phyloP scores from a whole-genome alignment of 1,140 invertebrate genomes.

The Drosophila chauvacae region DNA sequence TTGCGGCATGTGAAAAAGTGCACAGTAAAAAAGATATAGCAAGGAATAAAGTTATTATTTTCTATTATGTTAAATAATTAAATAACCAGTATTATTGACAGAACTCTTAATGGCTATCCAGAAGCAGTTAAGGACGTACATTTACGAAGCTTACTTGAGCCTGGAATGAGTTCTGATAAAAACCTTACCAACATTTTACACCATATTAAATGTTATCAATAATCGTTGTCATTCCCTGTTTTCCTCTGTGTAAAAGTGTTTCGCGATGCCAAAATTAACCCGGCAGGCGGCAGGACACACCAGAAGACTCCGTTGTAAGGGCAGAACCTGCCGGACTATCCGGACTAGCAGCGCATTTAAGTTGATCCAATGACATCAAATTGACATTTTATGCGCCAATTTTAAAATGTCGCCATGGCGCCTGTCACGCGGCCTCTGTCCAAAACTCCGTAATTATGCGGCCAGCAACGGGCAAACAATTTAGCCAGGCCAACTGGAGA shows the following conservation, averaged over 20 bases:
- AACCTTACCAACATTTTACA: background rate
- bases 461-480: constrained; percentile 72
- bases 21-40: background rate
- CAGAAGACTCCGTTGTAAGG: constrained; percentile 40
- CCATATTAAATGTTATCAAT: background rate
- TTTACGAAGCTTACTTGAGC: background rate
- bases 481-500: constrained; percentile 40
- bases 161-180: background rate
- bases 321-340: constrained; percentile 49
- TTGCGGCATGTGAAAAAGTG: constrained; percentile 55
- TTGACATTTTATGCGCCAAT: constrained; percentile 83
- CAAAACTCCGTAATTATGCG: constrained; percentile 76
- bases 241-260: constrained; percentile 35
- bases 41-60: background rate
- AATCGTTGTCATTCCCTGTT: background rate
- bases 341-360: constrained; percentile 66
- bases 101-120: too few species aligned
- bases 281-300: constrained; percentile 52
- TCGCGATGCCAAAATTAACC: constrained; percentile 74
- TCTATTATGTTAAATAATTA: too few species aligned
- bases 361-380: constrained; percentile 83
- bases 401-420: constrained; percentile 70
- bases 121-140: too few species aligned
- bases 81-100: too few species aligned
- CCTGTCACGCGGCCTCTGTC: constrained; percentile 44